A percentile compares a stretch with the other conserved stretches of the same genome.
Conservation (phyloP, 2,888 invertebrate species). For the Linyphia triangularis region DNA sequence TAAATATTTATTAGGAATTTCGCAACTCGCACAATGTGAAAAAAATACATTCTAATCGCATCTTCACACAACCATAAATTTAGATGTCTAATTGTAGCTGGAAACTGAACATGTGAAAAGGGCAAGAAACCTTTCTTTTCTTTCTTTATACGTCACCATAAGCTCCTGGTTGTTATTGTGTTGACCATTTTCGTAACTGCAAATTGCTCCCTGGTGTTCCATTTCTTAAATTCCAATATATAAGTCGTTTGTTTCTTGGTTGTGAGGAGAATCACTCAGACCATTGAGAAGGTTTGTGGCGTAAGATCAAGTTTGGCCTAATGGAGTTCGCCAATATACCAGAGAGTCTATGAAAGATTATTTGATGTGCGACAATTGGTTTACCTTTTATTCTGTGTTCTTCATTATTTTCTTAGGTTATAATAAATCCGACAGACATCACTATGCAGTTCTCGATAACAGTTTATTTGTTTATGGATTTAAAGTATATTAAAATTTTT, state of each 20-base stretch:
- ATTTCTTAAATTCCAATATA: constrained; percentile 71
- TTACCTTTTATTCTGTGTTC: no score
- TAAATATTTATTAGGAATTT: constrained; percentile 34
- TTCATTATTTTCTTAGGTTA: no score
- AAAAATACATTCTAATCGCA: background rate
- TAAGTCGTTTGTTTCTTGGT: constrained; percentile 40
- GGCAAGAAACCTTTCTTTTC: constrained; percentile 25
- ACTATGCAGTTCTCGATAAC: no score
- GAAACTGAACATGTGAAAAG: constrained; percentile 13
- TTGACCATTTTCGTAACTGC: constrained; percentile 37
- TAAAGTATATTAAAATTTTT: no score
- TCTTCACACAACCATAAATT: constrained; percentile 28
- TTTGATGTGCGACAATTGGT: no score
- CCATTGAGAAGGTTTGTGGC: constrained; percentile 10
- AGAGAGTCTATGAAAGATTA: background rate
- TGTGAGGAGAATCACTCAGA: constrained; percentile 55
- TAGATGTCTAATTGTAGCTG: constrained; percentile 33
- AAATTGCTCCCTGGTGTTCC: constrained; percentile 52
- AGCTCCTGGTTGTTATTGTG: background rate
- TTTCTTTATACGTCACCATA: background rate
- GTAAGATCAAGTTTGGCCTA: background rate
- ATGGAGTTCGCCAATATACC: background rate
- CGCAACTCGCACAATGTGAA: background rate
- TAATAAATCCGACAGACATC: no score
- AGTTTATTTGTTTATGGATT: no score